A percentile compares a stretch with the other conserved stretches of the same genome.
These are phyloP conservation scores for Jordanella pulchra DNA, from an alignment of 2,797 vertebrate genomes.

Conservation along the genomic window DNA sequence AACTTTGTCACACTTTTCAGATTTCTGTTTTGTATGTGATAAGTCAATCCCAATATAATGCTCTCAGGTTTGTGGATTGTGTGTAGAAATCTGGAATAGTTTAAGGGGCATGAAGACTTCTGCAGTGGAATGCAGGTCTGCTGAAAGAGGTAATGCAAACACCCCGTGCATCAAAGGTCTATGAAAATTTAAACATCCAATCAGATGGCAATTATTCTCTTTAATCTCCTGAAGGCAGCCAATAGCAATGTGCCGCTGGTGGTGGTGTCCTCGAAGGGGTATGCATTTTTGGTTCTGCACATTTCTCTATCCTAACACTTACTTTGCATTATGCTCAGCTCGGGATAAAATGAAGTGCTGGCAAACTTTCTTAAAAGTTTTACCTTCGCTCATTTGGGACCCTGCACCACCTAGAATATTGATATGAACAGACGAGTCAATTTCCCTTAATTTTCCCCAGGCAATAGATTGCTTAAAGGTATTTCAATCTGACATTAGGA, in stretches of 20 bases:
- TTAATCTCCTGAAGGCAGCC: conserved; percentile 85
- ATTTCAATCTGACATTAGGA: conserved; percentile 47
- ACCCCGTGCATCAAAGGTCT: conserved; percentile 75
- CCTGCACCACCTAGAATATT: conserved; percentile 43
- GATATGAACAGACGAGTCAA: conserved; percentile 48
- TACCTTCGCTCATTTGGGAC: conserved; percentile 51
- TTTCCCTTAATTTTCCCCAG: conserved; percentile 34
- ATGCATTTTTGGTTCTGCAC: conserved; percentile 62
- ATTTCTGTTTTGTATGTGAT: background rate
- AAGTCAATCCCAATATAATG: background rate
- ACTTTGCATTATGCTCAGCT: conserved; percentile 79
- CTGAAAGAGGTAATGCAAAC: conserved; percentile 78
- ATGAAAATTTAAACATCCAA: conserved; percentile 85
- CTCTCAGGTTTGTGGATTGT: background rate
- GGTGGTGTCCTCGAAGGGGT: conserved; percentile 72
- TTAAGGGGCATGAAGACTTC: background rate
- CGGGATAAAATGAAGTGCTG: conserved; percentile 70
- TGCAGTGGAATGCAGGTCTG: conserved; percentile 51
- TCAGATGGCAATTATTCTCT: conserved; percentile 85
- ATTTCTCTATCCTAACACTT: conserved; percentile 77
- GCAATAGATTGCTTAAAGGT: conserved; percentile 50
- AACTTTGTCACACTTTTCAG: background rate
- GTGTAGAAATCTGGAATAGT: background rate
- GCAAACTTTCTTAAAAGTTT: conserved; percentile 64
- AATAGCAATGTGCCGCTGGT: conserved; percentile 78